Conservation (phyloP, 1,140 invertebrate species). For the Drosophila subobscura region DNA sequence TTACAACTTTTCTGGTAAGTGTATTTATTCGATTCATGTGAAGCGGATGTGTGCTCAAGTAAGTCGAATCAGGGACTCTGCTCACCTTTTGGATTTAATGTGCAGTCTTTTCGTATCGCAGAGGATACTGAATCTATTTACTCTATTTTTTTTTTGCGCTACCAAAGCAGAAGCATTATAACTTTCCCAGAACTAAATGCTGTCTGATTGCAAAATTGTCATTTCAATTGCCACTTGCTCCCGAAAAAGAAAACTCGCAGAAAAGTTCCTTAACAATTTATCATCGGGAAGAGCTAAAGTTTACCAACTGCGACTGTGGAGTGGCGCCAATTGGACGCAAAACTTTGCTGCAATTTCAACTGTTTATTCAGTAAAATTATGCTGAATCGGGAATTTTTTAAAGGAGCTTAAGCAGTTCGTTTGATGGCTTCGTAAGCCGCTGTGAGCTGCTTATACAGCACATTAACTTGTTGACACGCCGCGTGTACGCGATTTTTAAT, state of each 20-base stretch:
- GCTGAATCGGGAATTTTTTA: constrained; percentile 1
- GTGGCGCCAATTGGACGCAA: constrained; percentile 22
- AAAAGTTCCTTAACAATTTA: constrained; percentile 39
- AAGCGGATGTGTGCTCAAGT: constrained; percentile 1
- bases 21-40: too few species aligned
- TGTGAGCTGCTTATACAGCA: neutral
- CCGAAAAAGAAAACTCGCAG: constrained; percentile 4
- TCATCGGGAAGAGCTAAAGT: constrained; percentile 25
- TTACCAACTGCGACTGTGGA: constrained; percentile 6
- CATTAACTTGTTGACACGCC: constrained; percentile 22
- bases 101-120: constrained; percentile 19
- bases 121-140: neutral
- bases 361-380: constrained; percentile 21
- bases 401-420: constrained; percentile 9
- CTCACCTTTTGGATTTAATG: constrained; percentile 25
- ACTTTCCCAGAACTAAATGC: constrained; percentile 7
- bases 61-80: neutral
- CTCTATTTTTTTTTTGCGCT: neutral
- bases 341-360: constrained; percentile 18
- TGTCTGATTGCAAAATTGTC: neutral
- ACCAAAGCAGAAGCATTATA: neutral
- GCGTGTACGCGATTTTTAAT: constrained; percentile 55
- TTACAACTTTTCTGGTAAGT: too few species aligned
- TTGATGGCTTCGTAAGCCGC: constrained; percentile 12
- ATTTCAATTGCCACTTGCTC: constrained; percentile 13